A percentile compares a stretch with the other conserved stretches of the same genome.
Evolutionary conservation across 1,140 invertebrate species (phyloP).

Genomic region (Drosophila ironensis): DNA sequence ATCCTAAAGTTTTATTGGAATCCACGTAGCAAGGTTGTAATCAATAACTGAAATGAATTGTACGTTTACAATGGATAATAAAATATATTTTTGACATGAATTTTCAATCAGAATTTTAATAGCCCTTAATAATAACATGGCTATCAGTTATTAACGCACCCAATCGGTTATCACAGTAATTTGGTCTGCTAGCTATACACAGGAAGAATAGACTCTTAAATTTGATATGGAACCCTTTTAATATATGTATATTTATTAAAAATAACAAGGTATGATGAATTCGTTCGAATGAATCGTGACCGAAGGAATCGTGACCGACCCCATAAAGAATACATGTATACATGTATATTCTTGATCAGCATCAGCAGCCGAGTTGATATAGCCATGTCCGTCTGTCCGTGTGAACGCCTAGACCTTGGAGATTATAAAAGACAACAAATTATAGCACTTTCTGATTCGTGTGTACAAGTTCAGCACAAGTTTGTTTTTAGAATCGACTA

Average conservation of each 20-base stretch:
- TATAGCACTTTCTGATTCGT: too few species aligned
- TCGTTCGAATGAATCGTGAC: too few species aligned
- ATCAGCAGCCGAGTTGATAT: too few species aligned
- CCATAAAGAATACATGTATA: too few species aligned
- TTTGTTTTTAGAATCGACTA: too few species aligned
- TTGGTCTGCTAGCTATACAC: constrained; percentile 41
- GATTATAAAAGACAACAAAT: too few species aligned
- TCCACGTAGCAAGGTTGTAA: constrained; percentile 41
- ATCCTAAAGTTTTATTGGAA: constrained; percentile 27
- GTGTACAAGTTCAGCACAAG: too few species aligned
- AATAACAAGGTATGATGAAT: neutral
- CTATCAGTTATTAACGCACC: constrained; percentile 76
- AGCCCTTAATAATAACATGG: constrained; percentile 81
- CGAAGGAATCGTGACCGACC: too few species aligned
- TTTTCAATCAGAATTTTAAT: constrained; percentile 82
- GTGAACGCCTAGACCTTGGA: too few species aligned
- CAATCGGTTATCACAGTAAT: constrained; percentile 73
- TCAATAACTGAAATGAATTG: constrained; percentile 62
- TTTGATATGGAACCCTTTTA: neutral
- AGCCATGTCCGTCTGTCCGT: too few species aligned
- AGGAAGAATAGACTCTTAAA: neutral
- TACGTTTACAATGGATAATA: constrained; percentile 67
- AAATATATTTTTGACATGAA: constrained; percentile 82
- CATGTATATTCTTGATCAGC: too few species aligned
- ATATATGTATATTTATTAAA: neutral